Conservation (phyloP, 2,797 vertebrate genomes). For the Myotis daubentonii region DNA sequence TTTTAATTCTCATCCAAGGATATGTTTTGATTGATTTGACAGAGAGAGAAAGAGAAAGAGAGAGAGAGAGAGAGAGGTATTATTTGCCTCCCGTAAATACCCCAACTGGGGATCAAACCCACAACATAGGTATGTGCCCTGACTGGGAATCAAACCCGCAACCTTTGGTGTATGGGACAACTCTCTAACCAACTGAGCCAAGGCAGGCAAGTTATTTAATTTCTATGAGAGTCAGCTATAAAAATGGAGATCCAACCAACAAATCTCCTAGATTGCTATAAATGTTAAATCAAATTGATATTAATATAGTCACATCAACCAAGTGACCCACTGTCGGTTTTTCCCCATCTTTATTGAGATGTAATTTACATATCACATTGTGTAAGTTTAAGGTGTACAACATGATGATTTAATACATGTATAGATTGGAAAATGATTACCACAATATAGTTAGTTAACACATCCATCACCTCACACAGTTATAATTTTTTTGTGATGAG, state of each 20-base stretch:
- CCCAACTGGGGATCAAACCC: too few species aligned
- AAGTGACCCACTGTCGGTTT: neutral
- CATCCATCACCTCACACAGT: neutral
- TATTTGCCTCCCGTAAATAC: too few species aligned
- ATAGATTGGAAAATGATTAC: neutral
- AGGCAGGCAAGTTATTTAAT: neutral
- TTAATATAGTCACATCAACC: neutral
- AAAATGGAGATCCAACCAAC: neutral
- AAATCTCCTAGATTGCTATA: neutral
- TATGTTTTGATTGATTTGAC: too few species aligned
- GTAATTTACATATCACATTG: neutral
- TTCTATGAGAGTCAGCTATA: neutral
- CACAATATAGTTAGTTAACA: neutral
- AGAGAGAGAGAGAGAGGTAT: too few species aligned
- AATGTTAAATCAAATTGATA: constrained; percentile 6
- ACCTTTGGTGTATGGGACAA: too few species aligned
- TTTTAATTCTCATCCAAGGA: too few species aligned
- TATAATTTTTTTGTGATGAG: neutral
- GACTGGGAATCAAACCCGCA: too few species aligned
- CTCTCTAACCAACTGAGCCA: too few species aligned
- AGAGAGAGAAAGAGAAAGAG: too few species aligned
- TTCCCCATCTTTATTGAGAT: neutral
- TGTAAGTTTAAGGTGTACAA: neutral
- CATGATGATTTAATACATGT: neutral
- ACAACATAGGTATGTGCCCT: too few species aligned